These are phyloP conservation scores for Catharus fuscescens DNA, from an alignment of 2,113 vertebrate species.

Conservation along the genomic window DNA sequence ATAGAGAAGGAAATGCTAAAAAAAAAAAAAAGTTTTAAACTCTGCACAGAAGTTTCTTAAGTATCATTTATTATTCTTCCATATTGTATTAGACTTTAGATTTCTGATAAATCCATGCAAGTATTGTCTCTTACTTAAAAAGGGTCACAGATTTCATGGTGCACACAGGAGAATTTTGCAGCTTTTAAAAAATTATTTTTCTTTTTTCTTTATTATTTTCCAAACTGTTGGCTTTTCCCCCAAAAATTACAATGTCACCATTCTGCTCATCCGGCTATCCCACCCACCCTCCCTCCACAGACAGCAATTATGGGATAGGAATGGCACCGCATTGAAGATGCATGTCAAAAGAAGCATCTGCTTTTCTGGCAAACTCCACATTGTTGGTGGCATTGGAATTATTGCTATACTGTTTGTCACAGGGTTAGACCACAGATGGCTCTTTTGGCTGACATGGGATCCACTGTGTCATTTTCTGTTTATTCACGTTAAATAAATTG, in stretches of 20 bases:
- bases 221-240: neutral
- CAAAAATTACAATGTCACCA: neutral
- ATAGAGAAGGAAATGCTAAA: neutral
- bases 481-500: constrained; percentile 52
- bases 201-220: neutral
- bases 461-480: constrained; percentile 37
- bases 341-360: constrained; percentile 70
- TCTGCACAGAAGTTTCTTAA: neutral
- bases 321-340: neutral
- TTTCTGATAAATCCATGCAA: neutral
- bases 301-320: constrained; percentile 43
- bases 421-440: constrained; percentile 63
- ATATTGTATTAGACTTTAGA: neutral
- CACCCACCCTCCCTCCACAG: neutral
- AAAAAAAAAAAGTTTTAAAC: neutral
- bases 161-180: neutral
- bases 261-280: constrained; percentile 30
- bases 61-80: neutral
- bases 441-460: constrained; percentile 69
- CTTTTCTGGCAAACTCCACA: constrained; percentile 65
- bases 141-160: neutral
- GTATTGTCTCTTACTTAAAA: neutral
- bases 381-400: constrained; percentile 64
- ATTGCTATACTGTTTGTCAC: constrained; percentile 55
- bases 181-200: neutral